A percentile compares a stretch with the other conserved stretches of the same genome.
Conservation (phyloP, 1,140 invertebrate species). For the Hypothenemus hampei region DNA sequence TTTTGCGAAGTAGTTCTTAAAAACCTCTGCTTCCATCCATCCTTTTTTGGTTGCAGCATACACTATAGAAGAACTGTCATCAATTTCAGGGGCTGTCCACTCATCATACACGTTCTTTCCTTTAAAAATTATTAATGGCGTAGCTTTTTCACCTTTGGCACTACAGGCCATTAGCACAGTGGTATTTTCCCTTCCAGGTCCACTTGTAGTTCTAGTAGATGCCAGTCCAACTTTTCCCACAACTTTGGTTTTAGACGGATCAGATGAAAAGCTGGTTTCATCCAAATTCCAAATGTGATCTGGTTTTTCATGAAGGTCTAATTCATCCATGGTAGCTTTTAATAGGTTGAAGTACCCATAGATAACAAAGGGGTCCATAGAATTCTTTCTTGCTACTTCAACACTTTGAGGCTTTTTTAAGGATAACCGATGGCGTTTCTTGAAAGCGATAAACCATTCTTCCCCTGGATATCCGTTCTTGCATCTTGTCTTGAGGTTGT, state of each 20-base stretch:
- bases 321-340: slow-evolving; percentile 28
- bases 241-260: not conserved
- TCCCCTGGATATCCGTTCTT: slow-evolving; percentile 42
- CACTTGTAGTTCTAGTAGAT: slow-evolving; percentile 35
- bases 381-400: slow-evolving; percentile 40
- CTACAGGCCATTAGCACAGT: slow-evolving; percentile 40
- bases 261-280: slow-evolving; percentile 37
- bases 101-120: slow-evolving; percentile 29
- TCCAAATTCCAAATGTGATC: not conserved
- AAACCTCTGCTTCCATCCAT: not conserved
- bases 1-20: too few relatives aligned
- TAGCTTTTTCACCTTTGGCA: not conserved
- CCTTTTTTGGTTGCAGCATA: slow-evolving; percentile 1
- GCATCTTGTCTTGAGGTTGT: slow-evolving; percentile 39
- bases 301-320: slow-evolving; percentile 28
- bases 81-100: slow-evolving; percentile 21
- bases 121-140: not conserved
- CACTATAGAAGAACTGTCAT: too few relatives aligned
- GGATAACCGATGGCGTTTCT: slow-evolving; percentile 37
- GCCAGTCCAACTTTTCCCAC: not conserved
- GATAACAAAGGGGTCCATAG: slow-evolving; percentile 35
- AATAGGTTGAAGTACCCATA: slow-evolving; percentile 37
- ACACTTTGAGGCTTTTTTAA: slow-evolving; percentile 39
- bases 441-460: slow-evolving; percentile 43
- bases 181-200: slow-evolving; percentile 40